A percentile compares a stretch with the other conserved stretches of the same genome.
phyloP scores from a whole-genome alignment of 2,113 vertebrate species.

The Lepus timidus region DNA sequence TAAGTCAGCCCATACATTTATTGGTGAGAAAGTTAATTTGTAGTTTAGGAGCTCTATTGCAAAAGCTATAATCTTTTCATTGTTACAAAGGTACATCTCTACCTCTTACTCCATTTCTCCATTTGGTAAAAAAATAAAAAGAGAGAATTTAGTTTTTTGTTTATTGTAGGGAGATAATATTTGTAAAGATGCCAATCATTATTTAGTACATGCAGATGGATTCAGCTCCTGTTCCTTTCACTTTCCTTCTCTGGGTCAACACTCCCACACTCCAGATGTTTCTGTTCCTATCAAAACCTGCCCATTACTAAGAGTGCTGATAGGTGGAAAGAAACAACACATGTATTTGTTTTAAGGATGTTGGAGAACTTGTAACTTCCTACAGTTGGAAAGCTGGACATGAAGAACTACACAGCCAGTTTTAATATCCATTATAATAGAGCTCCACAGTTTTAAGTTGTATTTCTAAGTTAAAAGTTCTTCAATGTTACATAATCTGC shows the following conservation, averaged over 20 bases:
- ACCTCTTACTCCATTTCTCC: background rate
- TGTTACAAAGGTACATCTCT: background rate
- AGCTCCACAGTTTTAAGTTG: background rate
- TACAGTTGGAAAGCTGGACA: background rate
- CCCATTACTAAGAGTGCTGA: background rate
- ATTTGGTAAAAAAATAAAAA: background rate
- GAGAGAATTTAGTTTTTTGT: background rate
- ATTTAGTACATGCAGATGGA: background rate
- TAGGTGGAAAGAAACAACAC: background rate
- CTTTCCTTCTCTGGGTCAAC: background rate
- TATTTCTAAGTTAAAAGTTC: background rate
- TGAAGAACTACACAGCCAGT: background rate
- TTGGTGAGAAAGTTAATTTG: constrained; percentile 13
- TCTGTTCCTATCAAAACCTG: background rate
- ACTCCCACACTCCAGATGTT: background rate
- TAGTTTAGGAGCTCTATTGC: background rate
- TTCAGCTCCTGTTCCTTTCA: background rate
- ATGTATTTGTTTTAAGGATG: background rate
- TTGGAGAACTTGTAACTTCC: background rate
- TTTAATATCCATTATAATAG: background rate
- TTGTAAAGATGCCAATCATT: background rate
- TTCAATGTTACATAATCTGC: background rate
- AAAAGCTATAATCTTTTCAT: constrained; percentile 9
- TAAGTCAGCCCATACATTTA: constrained; percentile 8
- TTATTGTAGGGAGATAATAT: background rate